Evolutionary conservation across 2,888 invertebrate genomes (phyloP).

Genomic region (Periphyllus acericola): DNA sequence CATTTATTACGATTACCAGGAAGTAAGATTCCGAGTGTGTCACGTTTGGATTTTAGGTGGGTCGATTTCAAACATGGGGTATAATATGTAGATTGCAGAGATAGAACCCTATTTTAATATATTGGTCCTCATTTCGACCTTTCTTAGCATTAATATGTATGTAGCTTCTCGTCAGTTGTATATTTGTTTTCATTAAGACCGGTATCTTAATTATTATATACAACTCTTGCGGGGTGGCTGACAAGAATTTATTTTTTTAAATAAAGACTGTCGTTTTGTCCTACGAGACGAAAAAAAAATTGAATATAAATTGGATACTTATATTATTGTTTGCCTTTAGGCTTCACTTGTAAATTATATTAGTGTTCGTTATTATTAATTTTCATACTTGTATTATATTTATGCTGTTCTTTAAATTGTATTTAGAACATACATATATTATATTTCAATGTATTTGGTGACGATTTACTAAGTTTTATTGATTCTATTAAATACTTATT

Average conservation of each 20-base stretch:
- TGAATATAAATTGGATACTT: neutral
- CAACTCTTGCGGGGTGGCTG: neutral
- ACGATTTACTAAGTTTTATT: too few species aligned
- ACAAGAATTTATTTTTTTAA: neutral
- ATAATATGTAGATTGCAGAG: neutral
- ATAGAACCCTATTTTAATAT: slow-evolving; percentile 1
- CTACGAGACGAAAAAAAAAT: neutral
- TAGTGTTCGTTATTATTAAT: too few species aligned
- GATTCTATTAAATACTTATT: too few species aligned
- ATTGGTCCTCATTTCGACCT: slow-evolving; percentile 12
- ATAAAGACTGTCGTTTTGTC: neutral
- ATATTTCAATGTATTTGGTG: too few species aligned
- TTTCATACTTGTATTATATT: too few species aligned
- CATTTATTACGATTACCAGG: neutral
- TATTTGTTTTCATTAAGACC: slow-evolving; percentile 8
- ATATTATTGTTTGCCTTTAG: too few species aligned
- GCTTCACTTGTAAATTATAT: too few species aligned
- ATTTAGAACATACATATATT: too few species aligned
- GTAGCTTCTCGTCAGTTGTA: neutral
- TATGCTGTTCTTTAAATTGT: too few species aligned
- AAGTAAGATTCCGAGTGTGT: neutral
- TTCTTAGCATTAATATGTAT: neutral
- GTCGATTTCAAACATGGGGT: neutral
- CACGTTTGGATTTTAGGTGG: neutral
- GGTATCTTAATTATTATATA: neutral